A percentile compares a stretch with the other conserved stretches of the same genome.
These are phyloP conservation scores for Sinosuthora webbiana DNA, from an alignment of 2,113 vertebrate species.

Conservation along the genomic window DNA sequence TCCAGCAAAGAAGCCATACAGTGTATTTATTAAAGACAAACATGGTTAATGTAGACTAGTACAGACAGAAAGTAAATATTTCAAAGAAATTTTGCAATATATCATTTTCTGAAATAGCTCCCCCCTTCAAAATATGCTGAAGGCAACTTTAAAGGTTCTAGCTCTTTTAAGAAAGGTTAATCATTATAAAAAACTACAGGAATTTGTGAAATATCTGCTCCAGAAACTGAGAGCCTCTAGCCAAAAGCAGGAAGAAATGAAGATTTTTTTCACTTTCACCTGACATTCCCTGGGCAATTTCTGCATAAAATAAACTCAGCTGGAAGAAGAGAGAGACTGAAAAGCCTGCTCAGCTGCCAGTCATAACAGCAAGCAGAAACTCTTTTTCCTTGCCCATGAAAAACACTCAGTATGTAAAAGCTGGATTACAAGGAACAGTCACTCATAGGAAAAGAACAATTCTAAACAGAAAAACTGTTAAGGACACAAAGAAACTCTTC, in stretches of 20 bases:
- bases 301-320: not conserved
- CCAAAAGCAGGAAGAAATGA: not conserved
- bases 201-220: not conserved
- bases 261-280: not conserved
- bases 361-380: not conserved
- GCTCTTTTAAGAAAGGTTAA: not conserved
- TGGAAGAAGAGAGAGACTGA: not conserved
- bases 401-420: not conserved
- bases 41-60: not conserved
- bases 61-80: not conserved
- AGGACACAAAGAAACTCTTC: not conserved
- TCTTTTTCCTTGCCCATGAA: not conserved
- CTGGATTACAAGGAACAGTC: not conserved
- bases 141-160: not conserved
- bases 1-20: not conserved
- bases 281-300: not conserved
- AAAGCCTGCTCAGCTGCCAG: not conserved
- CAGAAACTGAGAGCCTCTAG: not conserved
- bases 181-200: not conserved
- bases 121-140: not conserved
- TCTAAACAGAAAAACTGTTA: not conserved
- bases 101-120: not conserved
- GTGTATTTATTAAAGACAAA: not conserved
- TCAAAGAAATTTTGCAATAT: not conserved
- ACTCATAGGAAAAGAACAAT: not conserved